Base-by-base conservation (phyloP, 2,113 vertebrate genomes). In the Cavia porcellus region DNA sequence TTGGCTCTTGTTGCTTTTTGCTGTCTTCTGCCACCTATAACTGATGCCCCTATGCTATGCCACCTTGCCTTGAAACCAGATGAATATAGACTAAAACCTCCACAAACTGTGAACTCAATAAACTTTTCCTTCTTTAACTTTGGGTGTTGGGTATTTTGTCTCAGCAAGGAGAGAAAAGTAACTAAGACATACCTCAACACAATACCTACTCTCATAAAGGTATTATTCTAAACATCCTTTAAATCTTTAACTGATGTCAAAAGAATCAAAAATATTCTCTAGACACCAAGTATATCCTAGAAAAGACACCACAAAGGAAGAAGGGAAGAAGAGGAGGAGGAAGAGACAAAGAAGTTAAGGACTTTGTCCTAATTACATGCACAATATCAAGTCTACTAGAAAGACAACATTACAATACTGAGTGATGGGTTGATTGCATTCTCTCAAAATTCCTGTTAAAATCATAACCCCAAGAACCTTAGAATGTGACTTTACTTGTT, bases 251-350 rank as follows among this genome's bases (percentile, higher is more conserved):
- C 9, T 86, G 38, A 89, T 2, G 1, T 64, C 42, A 77, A 94
- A 91, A 95, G 2, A 92, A 89, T 47, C 20, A 86, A 92, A 83
- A 32, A 11, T 72, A 89, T 38, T 75, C 64, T 75, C 72, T 81
- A 62, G 12, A 25, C 22, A 86, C 20, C 35, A 70, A 61, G 1
- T 62, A 93, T 6, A 86, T 35, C 38, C 7, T 38, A 59, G 57
- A 93, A 45, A 85, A 81, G 35, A 12, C 42, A 57, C 2, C 5
- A n/a, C 32, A 57, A 74, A 7, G 72, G 22, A 38, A 72, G 68
- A 70, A 70, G 68, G 15, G 68, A 30, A 32, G 64, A 32, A 66
- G 3, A 13, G 30, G 64, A 66, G 42, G 4, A 45, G 3, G 22
- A 25, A 28, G 38, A 75, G 20, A 42, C 0, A 8, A 22, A 22